phyloP scores from a whole-genome alignment of 2,888 invertebrate species.

The Augiades crinisus region DNA sequence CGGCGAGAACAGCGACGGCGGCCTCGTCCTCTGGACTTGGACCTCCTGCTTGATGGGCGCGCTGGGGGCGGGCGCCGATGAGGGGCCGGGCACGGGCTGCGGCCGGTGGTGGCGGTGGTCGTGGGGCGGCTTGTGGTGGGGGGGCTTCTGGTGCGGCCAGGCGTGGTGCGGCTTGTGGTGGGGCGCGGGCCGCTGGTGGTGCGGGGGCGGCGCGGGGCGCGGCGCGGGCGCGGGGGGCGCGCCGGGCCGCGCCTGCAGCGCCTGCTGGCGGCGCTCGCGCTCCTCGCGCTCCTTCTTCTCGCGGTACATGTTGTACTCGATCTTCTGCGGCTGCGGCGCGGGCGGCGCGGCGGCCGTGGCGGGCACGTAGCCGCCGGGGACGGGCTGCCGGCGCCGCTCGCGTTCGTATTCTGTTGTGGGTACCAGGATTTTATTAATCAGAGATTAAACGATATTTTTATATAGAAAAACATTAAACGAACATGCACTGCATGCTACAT shows the following conservation, averaged over 20 bases:
- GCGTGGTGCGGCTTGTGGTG: constrained; percentile 59
- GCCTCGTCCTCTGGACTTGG: constrained; percentile 60
- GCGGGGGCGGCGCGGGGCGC: constrained; percentile 35
- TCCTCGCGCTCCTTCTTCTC: constrained; percentile 84
- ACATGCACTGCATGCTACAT: too few species aligned
- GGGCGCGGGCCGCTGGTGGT: constrained; percentile 48
- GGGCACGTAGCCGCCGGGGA: constrained; percentile 70
- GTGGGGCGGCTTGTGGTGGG: constrained; percentile 56
- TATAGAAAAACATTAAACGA: too few species aligned
- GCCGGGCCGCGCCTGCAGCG: constrained; percentile 45
- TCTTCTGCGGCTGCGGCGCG: constrained; percentile 70
- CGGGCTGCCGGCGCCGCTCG: constrained; percentile 65
- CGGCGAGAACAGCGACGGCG: constrained; percentile 85
- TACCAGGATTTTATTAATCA: too few species aligned
- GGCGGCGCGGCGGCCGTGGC: constrained; percentile 55
- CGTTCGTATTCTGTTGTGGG: constrained; percentile 64
- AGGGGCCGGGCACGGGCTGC: background rate
- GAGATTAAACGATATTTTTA: too few species aligned
- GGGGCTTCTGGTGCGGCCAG: constrained; percentile 62
- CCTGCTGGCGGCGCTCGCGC: constrained; percentile 66
- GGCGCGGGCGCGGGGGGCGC: constrained; percentile 36
- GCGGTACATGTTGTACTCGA: constrained; percentile 82
- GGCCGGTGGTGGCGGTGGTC: constrained; percentile 43
- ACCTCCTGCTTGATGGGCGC: constrained; percentile 30
- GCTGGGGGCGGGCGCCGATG: background rate